These are phyloP conservation scores for Todiramphus saurophagus DNA, from an alignment of 2,113 vertebrate genomes.

Conservation along the genomic window DNA sequence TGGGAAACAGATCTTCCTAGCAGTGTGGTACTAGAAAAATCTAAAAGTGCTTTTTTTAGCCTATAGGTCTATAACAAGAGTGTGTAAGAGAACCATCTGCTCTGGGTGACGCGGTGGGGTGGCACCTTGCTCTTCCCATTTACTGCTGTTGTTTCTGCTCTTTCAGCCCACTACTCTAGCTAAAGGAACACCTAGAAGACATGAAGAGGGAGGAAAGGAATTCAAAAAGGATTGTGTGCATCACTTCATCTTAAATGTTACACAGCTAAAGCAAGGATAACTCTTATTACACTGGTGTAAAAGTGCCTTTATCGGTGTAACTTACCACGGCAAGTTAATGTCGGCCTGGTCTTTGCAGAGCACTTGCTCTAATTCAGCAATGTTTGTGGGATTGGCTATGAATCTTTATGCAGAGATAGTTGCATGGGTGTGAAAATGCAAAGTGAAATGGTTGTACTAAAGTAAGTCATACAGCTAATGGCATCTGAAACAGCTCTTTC, in stretches of 20 bases:
- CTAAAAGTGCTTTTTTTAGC: not conserved
- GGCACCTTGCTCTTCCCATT: not conserved
- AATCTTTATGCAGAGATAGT: not conserved
- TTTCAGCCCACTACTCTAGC: not conserved
- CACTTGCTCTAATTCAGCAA: not conserved
- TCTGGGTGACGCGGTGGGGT: not conserved
- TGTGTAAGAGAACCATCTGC: not conserved
- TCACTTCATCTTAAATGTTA: not conserved
- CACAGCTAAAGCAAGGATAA: not conserved
- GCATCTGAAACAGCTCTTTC: not conserved
- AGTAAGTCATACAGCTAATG: not conserved
- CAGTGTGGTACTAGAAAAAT: slow-evolving; percentile 25
- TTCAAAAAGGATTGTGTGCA: not conserved
- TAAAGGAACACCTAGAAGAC: not conserved
- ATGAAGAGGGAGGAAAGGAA: not conserved
- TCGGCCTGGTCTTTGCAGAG: not conserved
- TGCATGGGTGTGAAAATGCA: not conserved
- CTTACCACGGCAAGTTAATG: not conserved
- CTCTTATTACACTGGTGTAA: not conserved
- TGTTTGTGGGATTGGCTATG: not conserved
- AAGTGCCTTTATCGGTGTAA: not conserved
- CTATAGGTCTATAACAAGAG: not conserved
- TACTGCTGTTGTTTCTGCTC: not conserved
- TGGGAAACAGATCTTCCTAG: slow-evolving; percentile 46
- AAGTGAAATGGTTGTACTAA: not conserved